These are phyloP conservation scores for Enteromius trimaculatus DNA, from an alignment of 2,797 vertebrate species.

Conservation along the genomic window DNA sequence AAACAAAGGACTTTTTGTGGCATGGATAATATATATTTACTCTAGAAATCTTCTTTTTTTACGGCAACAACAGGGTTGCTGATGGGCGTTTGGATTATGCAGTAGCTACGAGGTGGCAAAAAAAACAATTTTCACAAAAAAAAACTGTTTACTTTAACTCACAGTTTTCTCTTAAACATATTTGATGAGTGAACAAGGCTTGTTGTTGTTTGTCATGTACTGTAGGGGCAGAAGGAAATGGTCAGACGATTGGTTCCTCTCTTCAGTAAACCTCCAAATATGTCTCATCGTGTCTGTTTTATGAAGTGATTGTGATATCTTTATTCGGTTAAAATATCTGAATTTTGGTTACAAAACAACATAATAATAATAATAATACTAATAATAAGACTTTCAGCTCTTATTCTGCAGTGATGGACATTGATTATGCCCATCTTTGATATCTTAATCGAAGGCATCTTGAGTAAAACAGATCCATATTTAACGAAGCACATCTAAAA, in stretches of 20 bases:
- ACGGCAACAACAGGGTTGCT: slow-evolving; percentile 38
- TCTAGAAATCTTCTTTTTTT: slow-evolving; percentile 54
- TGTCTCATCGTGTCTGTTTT: not conserved
- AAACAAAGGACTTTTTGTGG: slow-evolving; percentile 59
- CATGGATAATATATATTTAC: slow-evolving; percentile 52
- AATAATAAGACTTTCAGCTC: not conserved
- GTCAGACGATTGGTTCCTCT: not conserved
- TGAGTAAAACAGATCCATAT: not conserved
- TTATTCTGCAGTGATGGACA: not conserved
- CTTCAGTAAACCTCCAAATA: not conserved
- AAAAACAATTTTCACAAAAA: not conserved
- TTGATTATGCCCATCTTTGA: not conserved
- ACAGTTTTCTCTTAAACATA: not conserved
- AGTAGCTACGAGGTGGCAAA: slow-evolving; percentile 5
- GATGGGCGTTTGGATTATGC: slow-evolving; percentile 48
- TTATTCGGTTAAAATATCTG: not conserved
- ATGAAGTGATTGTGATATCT: not conserved
- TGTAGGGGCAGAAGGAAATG: not conserved
- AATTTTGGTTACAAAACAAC: not conserved
- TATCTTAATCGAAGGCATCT: not conserved
- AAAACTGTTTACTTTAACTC: not conserved
- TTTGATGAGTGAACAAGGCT: not conserved
- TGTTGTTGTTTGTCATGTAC: slow-evolving; percentile 8
- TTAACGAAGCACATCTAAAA: not conserved
- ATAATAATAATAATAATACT: not conserved